Percentiles rank a stretch among this genome's conserved stretches.
Conservation (phyloP, 92 coral and sea anemone genomes). For the Heliopora coerulea region DNA sequence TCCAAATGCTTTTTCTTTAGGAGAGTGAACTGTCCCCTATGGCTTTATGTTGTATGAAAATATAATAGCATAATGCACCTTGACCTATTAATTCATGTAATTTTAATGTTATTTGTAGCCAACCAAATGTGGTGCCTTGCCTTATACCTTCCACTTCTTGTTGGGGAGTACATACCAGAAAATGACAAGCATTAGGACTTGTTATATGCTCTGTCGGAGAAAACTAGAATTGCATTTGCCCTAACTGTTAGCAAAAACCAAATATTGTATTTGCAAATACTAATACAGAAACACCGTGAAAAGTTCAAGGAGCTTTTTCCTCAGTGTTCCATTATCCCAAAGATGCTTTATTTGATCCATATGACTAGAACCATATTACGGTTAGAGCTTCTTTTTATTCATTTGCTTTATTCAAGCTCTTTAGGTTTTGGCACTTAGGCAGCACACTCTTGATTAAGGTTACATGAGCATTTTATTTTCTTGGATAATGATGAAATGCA, state of each 20-base stretch:
- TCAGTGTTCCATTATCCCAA: conserved; percentile 61
- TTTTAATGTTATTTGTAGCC: conserved; percentile 41
- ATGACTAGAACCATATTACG: conserved; percentile 60
- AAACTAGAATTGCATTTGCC: conserved; percentile 49
- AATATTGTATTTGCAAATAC: conserved; percentile 57
- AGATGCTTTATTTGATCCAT: conserved; percentile 73
- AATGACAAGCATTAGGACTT: conserved; percentile 64
- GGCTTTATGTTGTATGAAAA: background rate
- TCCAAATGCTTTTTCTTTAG: no score
- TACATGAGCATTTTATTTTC: no score
- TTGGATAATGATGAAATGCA: no score
- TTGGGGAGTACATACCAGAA: conserved; percentile 60
- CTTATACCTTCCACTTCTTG: conserved; percentile 55
- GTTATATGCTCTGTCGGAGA: conserved; percentile 52
- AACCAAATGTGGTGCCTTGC: conserved; percentile 80
- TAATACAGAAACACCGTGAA: conserved; percentile 56
- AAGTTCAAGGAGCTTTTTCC: conserved; percentile 52
- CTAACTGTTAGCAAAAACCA: conserved; percentile 48
- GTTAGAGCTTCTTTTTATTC: conserved; percentile 39
- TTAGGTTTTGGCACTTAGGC: no score
- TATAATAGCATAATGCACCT: background rate
- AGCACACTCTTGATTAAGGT: no score
- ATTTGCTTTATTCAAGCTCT: no score
- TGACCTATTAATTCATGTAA: background rate
- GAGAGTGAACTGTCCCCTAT: no score